phyloP scores from a whole-genome alignment of 2,797 vertebrate genomes.

The Capromys pilorides region DNA sequence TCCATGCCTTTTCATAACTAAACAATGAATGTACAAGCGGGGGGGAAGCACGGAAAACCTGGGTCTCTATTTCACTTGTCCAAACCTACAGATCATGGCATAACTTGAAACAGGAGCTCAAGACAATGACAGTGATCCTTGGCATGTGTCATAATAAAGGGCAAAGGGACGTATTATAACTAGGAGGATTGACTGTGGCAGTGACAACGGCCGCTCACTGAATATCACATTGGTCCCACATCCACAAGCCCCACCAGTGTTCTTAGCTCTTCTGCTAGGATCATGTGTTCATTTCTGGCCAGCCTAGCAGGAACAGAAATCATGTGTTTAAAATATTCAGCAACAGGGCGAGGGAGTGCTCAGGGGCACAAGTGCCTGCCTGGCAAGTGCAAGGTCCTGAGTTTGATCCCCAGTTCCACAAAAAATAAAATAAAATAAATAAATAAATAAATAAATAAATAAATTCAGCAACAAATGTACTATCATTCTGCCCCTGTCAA shows the following conservation, averaged over 20 bases:
- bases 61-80: neutral
- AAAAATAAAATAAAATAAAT: too few species aligned
- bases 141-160: neutral
- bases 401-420: too few species aligned
- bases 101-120: neutral
- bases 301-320: neutral
- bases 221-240: neutral
- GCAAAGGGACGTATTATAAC: neutral
- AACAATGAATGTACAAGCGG: neutral
- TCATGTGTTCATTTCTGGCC: neutral
- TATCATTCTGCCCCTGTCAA: neutral
- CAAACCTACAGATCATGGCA: neutral
- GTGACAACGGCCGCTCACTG: neutral
- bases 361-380: too few species aligned
- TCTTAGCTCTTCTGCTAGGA: neutral
- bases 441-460: too few species aligned
- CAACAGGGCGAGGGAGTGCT: neutral
- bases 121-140: neutral
- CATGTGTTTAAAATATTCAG: neutral
- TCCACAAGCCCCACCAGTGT: accelerated
- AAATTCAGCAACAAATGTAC: neutral
- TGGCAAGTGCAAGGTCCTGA: too few species aligned
- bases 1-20: neutral
- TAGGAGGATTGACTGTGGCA: neutral
- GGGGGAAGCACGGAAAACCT: neutral